phyloP scores from a whole-genome alignment of 1,140 invertebrate species.

The Macrostomum lignano region DNA sequence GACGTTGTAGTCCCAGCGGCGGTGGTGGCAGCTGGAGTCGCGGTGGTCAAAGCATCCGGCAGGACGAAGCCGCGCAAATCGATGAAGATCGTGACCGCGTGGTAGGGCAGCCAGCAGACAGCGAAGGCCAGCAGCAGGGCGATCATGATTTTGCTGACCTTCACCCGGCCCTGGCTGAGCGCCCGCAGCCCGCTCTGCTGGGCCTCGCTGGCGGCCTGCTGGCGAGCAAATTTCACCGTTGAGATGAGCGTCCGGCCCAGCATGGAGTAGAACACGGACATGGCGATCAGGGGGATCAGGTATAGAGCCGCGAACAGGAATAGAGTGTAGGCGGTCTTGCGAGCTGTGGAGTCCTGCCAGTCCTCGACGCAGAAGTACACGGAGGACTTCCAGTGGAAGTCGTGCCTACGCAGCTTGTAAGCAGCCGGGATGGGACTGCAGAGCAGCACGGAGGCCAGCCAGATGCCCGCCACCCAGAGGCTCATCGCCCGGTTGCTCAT shows the following conservation, averaged over 20 bases:
- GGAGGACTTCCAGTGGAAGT: slow-evolving; percentile 8
- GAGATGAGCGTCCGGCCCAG: slow-evolving; percentile 30
- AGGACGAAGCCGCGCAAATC: slow-evolving; percentile 12
- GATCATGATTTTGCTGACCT: slow-evolving; percentile 31
- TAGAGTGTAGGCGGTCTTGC: slow-evolving; percentile 13
- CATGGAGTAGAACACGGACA: slow-evolving; percentile 35
- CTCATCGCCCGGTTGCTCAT: slow-evolving; percentile 32
- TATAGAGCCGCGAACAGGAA: slow-evolving; percentile 17
- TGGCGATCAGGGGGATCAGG: slow-evolving; percentile 26
- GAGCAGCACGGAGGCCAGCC: slow-evolving; percentile 36
- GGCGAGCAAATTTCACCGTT: slow-evolving; percentile 12
- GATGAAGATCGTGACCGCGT: slow-evolving; percentile 28
- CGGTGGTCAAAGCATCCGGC: slow-evolving; percentile 13
- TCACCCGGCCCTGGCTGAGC: slow-evolving; percentile 12
- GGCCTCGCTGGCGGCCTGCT: slow-evolving; percentile 12
- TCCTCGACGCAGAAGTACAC: slow-evolving; percentile 15
- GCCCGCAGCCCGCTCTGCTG: too few species aligned
- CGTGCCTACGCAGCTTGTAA: slow-evolving; percentile 12
- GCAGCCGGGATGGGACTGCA: slow-evolving; percentile 38
- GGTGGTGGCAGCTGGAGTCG: neutral
- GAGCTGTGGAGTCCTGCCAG: slow-evolving; percentile 13
- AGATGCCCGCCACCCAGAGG: slow-evolving; percentile 32
- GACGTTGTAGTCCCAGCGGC: too few species aligned
- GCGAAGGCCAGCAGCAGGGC: slow-evolving; percentile 39
- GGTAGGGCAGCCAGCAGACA: slow-evolving; percentile 42